Evolutionary conservation across 2,113 vertebrate species (phyloP).

Genomic region (Labeo catla): DNA sequence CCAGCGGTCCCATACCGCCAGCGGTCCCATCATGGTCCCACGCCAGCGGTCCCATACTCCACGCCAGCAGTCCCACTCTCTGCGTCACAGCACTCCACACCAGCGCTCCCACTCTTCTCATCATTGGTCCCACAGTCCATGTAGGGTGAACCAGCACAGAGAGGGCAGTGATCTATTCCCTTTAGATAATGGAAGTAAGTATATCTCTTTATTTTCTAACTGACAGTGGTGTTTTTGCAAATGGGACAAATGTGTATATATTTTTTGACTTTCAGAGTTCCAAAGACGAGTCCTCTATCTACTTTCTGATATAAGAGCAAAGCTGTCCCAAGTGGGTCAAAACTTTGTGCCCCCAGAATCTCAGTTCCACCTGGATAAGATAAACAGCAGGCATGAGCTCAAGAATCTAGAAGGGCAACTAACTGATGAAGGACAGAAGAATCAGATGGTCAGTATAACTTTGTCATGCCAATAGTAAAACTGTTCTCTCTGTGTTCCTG

Average conservation of each 20-base stretch:
- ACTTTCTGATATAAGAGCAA: neutral
- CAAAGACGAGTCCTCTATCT: neutral
- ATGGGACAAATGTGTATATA: no score
- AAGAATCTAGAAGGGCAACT: constrained; percentile 6
- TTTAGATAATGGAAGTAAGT: constrained; percentile 6
- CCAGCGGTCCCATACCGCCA: no score
- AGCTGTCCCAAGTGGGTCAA: neutral
- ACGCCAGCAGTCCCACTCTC: neutral
- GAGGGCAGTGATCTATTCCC: no score
- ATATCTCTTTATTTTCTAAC: neutral
- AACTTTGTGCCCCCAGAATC: neutral
- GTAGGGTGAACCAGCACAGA: no score
- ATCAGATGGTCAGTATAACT: neutral
- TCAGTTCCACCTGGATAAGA: neutral
- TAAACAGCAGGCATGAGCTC: neutral
- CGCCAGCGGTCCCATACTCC: no score
- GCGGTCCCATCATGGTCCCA: no score
- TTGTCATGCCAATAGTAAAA: neutral
- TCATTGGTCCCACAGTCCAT: neutral
- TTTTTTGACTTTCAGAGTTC: neutral
- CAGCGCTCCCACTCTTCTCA: neutral
- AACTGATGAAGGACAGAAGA: neutral
- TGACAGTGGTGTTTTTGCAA: neutral
- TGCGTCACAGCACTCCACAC: neutral
- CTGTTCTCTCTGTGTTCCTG: neutral